A percentile compares a stretch with the other conserved stretches of the same genome.
These are phyloP conservation scores for Scartelaos histophorus DNA, from an alignment of 2,113 vertebrate species.

Conservation along the genomic window DNA sequence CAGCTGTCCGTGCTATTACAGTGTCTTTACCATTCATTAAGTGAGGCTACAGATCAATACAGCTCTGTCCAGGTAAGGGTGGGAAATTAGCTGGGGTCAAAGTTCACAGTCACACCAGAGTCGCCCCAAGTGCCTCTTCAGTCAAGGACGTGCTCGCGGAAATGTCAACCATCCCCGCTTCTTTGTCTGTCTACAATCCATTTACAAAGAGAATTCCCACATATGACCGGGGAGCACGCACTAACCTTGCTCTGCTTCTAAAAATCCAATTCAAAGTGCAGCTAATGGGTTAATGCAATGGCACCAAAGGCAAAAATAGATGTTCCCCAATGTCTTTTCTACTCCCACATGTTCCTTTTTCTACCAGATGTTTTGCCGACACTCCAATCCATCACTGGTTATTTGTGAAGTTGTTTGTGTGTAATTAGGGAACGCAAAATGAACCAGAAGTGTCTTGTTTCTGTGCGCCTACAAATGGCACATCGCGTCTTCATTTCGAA, in stretches of 20 bases:
- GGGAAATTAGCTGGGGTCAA: slow-evolving; percentile 16
- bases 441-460: slow-evolving; percentile 44
- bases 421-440: slow-evolving; percentile 33
- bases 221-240: neutral
- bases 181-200: neutral
- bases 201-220: slow-evolving; percentile 3
- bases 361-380: slow-evolving; percentile 50
- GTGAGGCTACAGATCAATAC: neutral
- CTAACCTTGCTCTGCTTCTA: slow-evolving; percentile 30
- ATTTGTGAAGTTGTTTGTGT: slow-evolving; percentile 28
- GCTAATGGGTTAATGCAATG: slow-evolving; percentile 45
- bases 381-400: slow-evolving; percentile 40
- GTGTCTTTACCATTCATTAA: neutral
- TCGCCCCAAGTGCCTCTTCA: neutral
- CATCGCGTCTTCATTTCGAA: slow-evolving; percentile 49
- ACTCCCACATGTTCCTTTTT: slow-evolving; percentile 25
- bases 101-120: neutral
- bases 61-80: neutral
- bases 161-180: neutral
- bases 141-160: slow-evolving; percentile 3
- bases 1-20: too few species aligned
- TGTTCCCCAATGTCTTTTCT: slow-evolving; percentile 24
- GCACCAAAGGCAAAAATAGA: slow-evolving; percentile 43
- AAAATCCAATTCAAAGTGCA: slow-evolving; percentile 12
- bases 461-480: slow-evolving; percentile 51